phyloP scores from a whole-genome alignment of 2,888 invertebrate species.

The Pemphredon lugubris region DNA sequence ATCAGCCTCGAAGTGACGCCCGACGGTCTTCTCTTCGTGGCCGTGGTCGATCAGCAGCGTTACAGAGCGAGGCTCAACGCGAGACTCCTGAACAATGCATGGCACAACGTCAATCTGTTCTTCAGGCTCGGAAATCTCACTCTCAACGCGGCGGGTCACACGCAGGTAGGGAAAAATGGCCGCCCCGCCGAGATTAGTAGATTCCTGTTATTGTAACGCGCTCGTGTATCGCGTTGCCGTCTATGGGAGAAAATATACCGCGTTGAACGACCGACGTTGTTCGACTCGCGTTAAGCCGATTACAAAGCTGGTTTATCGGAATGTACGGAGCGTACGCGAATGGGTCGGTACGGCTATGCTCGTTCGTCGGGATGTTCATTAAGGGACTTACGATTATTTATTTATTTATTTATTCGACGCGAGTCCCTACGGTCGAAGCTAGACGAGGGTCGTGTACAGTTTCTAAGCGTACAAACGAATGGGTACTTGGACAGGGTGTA shows the following conservation, averaged over 20 bases:
- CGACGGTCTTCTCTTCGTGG: conserved; percentile 82
- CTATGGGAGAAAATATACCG: background rate
- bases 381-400: too few species aligned
- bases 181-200: too few species aligned
- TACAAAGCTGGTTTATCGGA: too few species aligned
- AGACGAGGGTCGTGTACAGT: too few species aligned
- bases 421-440: too few species aligned
- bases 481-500: too few species aligned
- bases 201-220: background rate
- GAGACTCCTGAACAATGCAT: conserved; percentile 89
- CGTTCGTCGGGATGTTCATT: too few species aligned
- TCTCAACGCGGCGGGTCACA: conserved; percentile 82
- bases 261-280: background rate
- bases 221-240: too few species aligned
- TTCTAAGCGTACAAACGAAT: too few species aligned
- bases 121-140: conserved; percentile 85
- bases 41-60: conserved; percentile 80
- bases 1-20: conserved; percentile 78
- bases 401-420: too few species aligned
- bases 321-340: too few species aligned
- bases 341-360: too few species aligned
- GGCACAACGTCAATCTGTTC: conserved; percentile 89
- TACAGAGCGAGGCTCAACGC: conserved; percentile 86
- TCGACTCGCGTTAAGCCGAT: background rate
- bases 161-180: conserved; percentile 83